Evolutionary conservation across 2,797 vertebrate genomes (phyloP), one percentile per base, ranked within the genome.

Genomic region (Brachyrhaphis roseni): DNA sequence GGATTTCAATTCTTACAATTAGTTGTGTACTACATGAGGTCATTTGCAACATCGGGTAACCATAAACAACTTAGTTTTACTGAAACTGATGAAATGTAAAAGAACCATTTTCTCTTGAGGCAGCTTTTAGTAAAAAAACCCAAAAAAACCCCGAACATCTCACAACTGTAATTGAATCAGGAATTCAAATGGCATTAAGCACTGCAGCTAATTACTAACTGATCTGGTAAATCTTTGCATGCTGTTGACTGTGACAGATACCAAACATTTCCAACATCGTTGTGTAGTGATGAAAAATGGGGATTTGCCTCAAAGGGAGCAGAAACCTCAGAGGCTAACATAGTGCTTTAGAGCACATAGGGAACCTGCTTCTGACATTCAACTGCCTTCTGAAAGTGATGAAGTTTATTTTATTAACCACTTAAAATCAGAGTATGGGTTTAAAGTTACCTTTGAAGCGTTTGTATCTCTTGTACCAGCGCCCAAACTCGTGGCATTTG

Each of bases 401-500:
- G 12, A 45, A 2, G 3, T 12, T 13, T 12, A 26, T 43, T 62
- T 8, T 36, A 39, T 28, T 26, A 15, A 8, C 47, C n/a, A 2
- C 31, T 36, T 53, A 49, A 53, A 53, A 51, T 64, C 4, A 10
- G 62, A 66, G 1, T 11, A 13, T 13, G 20, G 23, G 0, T 13
- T 55, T 57, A 31, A 41, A 73, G 66, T 97, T 96, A 98, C 98
- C 97, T 98, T 97, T 98, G 93, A 97, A 96, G 93, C 97, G 97
- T 92, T 98, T 98, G 96, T 97, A 97, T 83, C 97, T 97, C 94
- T 98, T 98, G 95, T 97, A 99, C 98, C 98, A 99, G 95, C 97
- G 97, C 79, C 97, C 97, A 89, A 99, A 99, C 94, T 99, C 98
- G 95, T 99, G 98, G 94, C 98, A 99, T 92, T 98, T 98, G 57